A percentile compares a stretch with the other conserved stretches of the same genome.
These are phyloP conservation scores for Apteryx owenii DNA, from an alignment of 2,113 vertebrate species.

Conservation along the genomic window DNA sequence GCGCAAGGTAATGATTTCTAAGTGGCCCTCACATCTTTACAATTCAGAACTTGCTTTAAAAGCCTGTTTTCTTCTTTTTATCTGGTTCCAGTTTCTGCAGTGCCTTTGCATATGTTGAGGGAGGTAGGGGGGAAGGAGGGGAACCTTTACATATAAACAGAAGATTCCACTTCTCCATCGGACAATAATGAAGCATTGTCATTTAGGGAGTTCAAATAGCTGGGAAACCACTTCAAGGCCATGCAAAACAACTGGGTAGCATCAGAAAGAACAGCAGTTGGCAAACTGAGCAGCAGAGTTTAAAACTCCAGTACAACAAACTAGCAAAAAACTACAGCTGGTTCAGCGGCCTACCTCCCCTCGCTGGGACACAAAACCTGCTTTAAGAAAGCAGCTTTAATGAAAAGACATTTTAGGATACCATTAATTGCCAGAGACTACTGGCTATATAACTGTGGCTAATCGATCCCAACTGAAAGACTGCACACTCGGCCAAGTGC, in stretches of 20 bases:
- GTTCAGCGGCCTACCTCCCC: conserved; percentile 16
- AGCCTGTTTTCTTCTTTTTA: conserved; percentile 77
- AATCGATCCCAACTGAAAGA: neutral
- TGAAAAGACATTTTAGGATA: conserved; percentile 11
- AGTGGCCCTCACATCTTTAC: conserved; percentile 75
- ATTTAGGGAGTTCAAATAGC: conserved; percentile 77
- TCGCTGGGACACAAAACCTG: neutral
- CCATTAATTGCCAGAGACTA: conserved; percentile 38
- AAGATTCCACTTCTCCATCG: conserved; percentile 76
- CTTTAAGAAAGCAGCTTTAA: conserved; percentile 31
- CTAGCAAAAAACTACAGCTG: conserved; percentile 74
- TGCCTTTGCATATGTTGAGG: conserved; percentile 80
- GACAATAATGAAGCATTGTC: conserved; percentile 79
- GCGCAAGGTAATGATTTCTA: conserved; percentile 51
- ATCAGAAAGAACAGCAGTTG: conserved; percentile 77
- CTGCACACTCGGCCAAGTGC: fast-evolving
- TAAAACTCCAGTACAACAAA: conserved; percentile 66
- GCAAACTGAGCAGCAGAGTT: conserved; percentile 68
- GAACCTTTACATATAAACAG: conserved; percentile 80
- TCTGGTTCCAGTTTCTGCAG: conserved; percentile 81
- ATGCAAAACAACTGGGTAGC: conserved; percentile 77
- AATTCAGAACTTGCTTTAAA: conserved; percentile 75
- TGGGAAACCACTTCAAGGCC: conserved; percentile 84
- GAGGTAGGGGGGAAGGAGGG: conserved; percentile 65
- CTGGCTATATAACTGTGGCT: conserved; percentile 15